Percentiles rank a stretch among this genome's conserved stretches.
phyloP scores from a whole-genome alignment of 2,888 invertebrate species.

The Pyrrhia umbra region DNA sequence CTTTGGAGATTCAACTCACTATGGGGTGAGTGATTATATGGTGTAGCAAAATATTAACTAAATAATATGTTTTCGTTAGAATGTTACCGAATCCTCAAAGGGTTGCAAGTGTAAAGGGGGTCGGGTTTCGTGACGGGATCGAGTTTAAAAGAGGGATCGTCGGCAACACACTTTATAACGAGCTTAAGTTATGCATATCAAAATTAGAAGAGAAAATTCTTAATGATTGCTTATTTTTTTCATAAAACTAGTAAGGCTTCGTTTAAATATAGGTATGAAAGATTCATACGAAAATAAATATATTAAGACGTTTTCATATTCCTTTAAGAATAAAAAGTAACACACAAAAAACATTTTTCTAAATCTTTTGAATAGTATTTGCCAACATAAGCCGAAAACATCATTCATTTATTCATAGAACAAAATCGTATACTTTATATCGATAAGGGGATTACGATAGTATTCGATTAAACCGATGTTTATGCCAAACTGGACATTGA shows the following conservation, averaged over 20 bases:
- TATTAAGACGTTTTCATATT: no score
- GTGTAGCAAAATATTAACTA: not conserved
- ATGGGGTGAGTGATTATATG: no score
- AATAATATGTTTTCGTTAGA: not conserved
- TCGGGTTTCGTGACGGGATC: slow-evolving; percentile 9
- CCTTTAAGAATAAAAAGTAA: no score
- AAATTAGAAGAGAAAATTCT: not conserved
- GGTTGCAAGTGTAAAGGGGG: not conserved
- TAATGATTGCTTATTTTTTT: not conserved
- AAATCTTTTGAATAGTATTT: no score
- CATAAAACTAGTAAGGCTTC: not conserved
- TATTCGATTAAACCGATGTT: slow-evolving; percentile 10
- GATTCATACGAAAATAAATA: not conserved
- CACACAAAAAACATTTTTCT: no score
- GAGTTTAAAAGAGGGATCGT: slow-evolving; percentile 6
- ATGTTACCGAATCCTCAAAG: slow-evolving; percentile 18
- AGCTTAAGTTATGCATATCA: slow-evolving; percentile 7
- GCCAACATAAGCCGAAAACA: not conserved
- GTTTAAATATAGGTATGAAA: no score
- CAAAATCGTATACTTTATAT: not conserved
- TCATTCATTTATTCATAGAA: slow-evolving; percentile 12
- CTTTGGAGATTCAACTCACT: no score
- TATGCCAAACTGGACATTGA: slow-evolving; percentile 1
- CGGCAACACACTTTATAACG: not conserved
- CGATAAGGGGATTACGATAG: slow-evolving; percentile 1